Evolutionary conservation across 2,888 invertebrate genomes (phyloP).

Genomic region (Mythimna albipuncta): DNA sequence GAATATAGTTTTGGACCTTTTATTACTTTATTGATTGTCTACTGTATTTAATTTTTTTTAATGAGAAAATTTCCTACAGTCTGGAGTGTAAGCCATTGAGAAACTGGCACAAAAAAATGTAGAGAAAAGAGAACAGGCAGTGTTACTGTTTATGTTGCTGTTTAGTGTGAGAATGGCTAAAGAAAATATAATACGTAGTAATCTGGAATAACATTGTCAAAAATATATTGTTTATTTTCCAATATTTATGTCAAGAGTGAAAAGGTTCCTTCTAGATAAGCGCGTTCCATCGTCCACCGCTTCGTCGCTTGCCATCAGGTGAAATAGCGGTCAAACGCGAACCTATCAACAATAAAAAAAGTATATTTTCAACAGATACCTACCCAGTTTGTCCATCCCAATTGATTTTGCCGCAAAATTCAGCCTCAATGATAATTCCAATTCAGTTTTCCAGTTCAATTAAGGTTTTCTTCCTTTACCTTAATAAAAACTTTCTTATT

Average conservation of each 20-base stretch:
- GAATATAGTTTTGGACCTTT: constrained; percentile 26
- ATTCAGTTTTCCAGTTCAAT: constrained; percentile 7
- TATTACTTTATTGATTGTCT: constrained; percentile 18
- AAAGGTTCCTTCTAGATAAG: too few species aligned
- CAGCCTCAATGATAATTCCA: background rate
- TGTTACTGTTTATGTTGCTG: too few species aligned
- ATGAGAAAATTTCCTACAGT: background rate
- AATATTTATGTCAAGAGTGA: too few species aligned
- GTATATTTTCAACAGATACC: background rate
- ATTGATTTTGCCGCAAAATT: too few species aligned
- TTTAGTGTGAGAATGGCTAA: too few species aligned
- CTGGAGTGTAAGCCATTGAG: too few species aligned
- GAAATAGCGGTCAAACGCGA: too few species aligned
- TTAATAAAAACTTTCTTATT: background rate
- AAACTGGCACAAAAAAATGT: background rate
- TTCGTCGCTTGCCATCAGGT: too few species aligned
- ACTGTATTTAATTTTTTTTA: background rate
- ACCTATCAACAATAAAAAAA: too few species aligned
- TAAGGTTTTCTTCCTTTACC: background rate
- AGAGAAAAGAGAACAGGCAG: background rate
- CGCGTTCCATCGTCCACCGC: too few species aligned
- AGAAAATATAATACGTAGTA: too few species aligned
- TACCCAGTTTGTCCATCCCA: background rate
- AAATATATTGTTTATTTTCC: background rate
- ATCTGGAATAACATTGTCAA: background rate